Base-by-base conservation (phyloP, 2,888 invertebrate genomes). In the Cordylochernes scorpioides region DNA sequence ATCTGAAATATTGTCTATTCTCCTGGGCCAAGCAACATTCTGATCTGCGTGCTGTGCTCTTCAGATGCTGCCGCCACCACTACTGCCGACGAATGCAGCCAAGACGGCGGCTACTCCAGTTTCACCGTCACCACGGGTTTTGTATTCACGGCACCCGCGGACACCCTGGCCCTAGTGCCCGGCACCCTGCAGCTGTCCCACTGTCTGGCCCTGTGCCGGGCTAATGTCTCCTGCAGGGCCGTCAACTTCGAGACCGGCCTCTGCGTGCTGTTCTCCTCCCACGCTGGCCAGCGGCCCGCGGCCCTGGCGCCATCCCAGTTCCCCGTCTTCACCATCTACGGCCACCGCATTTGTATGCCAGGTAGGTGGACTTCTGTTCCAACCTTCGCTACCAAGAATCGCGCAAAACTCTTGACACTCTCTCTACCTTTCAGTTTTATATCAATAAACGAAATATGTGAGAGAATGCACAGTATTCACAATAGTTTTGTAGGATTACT, bases 171-270 rank as follows among this genome's bases (percentile, higher is more conserved):
- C 55, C 73, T 77, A 43, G 68, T 77, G 55, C 77, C 82, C 28
- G 82, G 80, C 45, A 80, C 78, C 35, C 61, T 84, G 47, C 80
- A 82, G 77, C 60, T 84, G 53, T 78, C 80, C 45, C 82, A 84
- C 57, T 84, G 84, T 59, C 64, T 84, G 48, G 77, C 78, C 59
- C 73, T 74, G 49, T 84, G 84, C 57, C 74, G 77, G 52, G 67
- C 66, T 49, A 82, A 82, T 60, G 71, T 74, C 56, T 71, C 74
- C 45, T 84, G 84, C 57, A 71, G 71, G 52, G 71, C 80, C 42
- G 73, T 82, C 57, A 84, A 84, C 64, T 84, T 80, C 59, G 84
- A 84, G 62, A 84, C 84, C 32, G 84, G 82, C 39, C 67, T 84
- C 29, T 84, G 84, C 58, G 78, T 84, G 43, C 66, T 82, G 41